A percentile compares a stretch with the other conserved stretches of the same genome.
These are phyloP conservation scores for Rhamnusium bicolor DNA, from an alignment of 2,888 invertebrate genomes.

Conservation along the genomic window DNA sequence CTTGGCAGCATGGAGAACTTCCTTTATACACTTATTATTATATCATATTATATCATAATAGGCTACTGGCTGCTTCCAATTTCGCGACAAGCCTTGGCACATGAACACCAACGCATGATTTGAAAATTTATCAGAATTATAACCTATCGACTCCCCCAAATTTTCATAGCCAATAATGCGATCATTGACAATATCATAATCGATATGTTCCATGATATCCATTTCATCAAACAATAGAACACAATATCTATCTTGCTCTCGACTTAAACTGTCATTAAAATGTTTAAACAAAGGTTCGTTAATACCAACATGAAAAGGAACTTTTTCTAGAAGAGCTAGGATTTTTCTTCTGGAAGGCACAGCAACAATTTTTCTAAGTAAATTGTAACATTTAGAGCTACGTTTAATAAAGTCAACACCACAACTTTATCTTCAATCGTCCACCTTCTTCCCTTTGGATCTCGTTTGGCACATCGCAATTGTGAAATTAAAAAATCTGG, in stretches of 20 bases:
- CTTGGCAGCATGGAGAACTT: neutral
- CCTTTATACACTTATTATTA: neutral
- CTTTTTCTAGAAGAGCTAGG: conserved; percentile 36
- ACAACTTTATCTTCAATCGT: conserved; percentile 45
- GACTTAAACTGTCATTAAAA: conserved; percentile 32
- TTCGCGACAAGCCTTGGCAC: neutral
- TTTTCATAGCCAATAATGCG: neutral
- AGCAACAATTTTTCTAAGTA: conserved; percentile 41
- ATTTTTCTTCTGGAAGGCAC: conserved; percentile 44
- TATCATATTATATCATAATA: neutral
- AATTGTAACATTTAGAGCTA: conserved; percentile 32
- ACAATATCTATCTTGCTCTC: conserved; percentile 35
- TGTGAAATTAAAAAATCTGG: conserved; percentile 38
- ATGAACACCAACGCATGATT: neutral
- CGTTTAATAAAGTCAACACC: conserved; percentile 19
- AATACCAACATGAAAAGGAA: conserved; percentile 43
- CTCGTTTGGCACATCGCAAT: conserved; percentile 21
- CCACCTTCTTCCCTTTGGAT: conserved; percentile 41
- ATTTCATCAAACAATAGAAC: conserved; percentile 13
- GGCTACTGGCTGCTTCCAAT: neutral
- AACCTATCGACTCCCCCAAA: neutral
- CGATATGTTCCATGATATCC: neutral
- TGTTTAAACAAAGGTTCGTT: conserved; percentile 44
- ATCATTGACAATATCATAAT: neutral
- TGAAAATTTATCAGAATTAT: neutral